A percentile compares a stretch with the other conserved stretches of the same genome.
Evolutionary conservation across 2,113 vertebrate species (phyloP).

Genomic region (Plecotus auritus): DNA sequence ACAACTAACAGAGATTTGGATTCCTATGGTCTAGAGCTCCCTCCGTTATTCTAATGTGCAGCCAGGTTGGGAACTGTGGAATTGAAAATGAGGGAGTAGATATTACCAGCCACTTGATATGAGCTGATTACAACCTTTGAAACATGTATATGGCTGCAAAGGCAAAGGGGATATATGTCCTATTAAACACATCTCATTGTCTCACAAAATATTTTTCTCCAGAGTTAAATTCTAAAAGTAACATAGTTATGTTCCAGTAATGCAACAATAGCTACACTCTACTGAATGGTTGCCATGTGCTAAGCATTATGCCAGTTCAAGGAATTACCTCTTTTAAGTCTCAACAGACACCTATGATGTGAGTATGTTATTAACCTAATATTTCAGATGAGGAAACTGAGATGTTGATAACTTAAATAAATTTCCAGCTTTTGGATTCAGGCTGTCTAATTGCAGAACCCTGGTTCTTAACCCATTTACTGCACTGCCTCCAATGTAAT

Average conservation of each 20-base stretch:
- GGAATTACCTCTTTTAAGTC: not conserved
- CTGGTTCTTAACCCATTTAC: not conserved
- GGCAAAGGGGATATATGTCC: not conserved
- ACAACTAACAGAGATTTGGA: not conserved
- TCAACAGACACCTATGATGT: not conserved
- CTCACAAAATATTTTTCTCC: not conserved
- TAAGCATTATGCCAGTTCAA: not conserved
- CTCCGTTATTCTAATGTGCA: not conserved
- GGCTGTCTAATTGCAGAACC: not conserved
- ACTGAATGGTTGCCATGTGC: not conserved
- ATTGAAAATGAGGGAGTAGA: not conserved
- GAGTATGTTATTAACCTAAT: not conserved
- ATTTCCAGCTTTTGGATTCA: not conserved
- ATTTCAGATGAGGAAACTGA: not conserved
- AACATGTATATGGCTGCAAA: not conserved
- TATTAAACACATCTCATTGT: not conserved
- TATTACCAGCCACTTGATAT: not conserved
- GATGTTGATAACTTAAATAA: not conserved
- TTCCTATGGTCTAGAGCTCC: not conserved
- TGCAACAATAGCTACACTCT: not conserved
- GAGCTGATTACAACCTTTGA: not conserved
- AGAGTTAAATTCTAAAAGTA: not conserved
- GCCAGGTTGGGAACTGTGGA: not conserved
- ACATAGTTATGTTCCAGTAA: not conserved
- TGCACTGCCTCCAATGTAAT: not conserved